These are phyloP conservation scores for Uropetala carovei DNA, from an alignment of 2,888 invertebrate genomes.

Conservation along the genomic window DNA sequence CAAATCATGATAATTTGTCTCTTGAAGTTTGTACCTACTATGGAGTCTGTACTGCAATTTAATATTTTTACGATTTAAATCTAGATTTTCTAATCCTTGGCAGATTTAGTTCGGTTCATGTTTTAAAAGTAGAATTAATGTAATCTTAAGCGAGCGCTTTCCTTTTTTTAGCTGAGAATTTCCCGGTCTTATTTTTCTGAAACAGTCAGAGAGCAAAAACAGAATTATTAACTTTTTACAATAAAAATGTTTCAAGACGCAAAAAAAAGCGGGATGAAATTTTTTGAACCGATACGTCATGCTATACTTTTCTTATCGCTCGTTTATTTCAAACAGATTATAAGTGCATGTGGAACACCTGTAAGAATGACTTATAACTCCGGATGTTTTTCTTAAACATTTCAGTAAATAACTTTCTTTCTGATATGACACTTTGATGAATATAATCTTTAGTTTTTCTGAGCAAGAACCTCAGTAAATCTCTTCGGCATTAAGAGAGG, in stretches of 20 bases:
- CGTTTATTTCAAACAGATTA: background rate
- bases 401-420: background rate
- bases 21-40: no score
- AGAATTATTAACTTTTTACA: background rate
- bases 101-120: no score
- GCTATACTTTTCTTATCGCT: no score
- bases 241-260: background rate
- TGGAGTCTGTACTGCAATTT: no score
- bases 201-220: no score
- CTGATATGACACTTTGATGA: slow-evolving; percentile 17
- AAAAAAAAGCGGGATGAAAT: background rate
- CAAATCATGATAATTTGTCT: no score
- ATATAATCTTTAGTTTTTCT: slow-evolving; percentile 7
- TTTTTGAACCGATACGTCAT: background rate
- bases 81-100: no score
- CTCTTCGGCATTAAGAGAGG: background rate
- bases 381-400: background rate
- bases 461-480: background rate
- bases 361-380: slow-evolving; percentile 11
- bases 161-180: no score
- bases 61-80: no score
- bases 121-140: no score
- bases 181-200: no score
- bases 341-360: background rate
- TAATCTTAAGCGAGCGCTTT: no score